Base-by-base conservation (phyloP, 2,888 invertebrate genomes). In the Hirtodrosophila trivittata region DNA sequence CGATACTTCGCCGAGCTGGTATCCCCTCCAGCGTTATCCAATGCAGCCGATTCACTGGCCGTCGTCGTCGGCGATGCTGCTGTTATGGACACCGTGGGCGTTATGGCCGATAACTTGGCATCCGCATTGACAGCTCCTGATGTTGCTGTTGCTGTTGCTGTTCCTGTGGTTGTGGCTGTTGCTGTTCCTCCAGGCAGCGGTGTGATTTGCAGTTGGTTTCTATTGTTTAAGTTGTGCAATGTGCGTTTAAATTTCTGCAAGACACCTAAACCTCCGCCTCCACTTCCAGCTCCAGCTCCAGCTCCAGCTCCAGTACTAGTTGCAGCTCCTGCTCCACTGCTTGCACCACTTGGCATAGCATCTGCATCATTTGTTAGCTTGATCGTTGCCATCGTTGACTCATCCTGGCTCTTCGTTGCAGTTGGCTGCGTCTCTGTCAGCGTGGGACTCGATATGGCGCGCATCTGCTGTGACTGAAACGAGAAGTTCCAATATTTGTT, bases 201-300 rank as follows among this genome's bases (percentile, higher is more conserved):
- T 3, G 59, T 68, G n/a, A 82, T 71, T 45, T 73, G 66, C 39
- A 85, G 37, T 56, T 87, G 87, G 64, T 82, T 85, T 21, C 60
- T 77, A 50, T 77, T 88, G 46, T 89, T 90, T 52, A 91, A 89
- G 66, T 89, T 89, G 55, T 94, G 94, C 86, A 95, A 93, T 64
- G 94, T 94, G 87, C 94, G 94, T 60, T 94, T 92, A 89, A 95
- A 94, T 90, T 94, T 94, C 82, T 94, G 94, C 69, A 94, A 89
- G 32, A 94, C 94, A 87, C 94, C 87, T 21, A 88, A 41, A 12
- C 43, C 42, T 46, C 47, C 41, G 45, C 9, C 16, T 39, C 33
- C 26, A 41, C 21, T 38, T 32, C 13, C 10, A 16, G 54, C 16
- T 41, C 18, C 50, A 46, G 26, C 43, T 49, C 56, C 54, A 50